Conservation (phyloP, 2,888 invertebrate species). For the Pyrochroa serraticornis region DNA sequence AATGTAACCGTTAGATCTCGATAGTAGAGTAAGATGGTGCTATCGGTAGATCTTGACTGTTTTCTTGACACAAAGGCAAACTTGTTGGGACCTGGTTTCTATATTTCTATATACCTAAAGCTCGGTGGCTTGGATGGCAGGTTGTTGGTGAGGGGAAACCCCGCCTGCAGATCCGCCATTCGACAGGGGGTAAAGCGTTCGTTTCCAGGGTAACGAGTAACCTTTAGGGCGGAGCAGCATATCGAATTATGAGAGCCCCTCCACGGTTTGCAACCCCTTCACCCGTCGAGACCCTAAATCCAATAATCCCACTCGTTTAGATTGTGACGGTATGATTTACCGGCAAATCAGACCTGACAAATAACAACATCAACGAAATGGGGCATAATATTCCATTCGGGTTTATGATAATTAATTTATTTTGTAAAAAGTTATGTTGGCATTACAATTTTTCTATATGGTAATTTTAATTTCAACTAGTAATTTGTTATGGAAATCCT, state of each 20-base stretch:
- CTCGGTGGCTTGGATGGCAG: conserved; percentile 24
- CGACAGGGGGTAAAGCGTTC: conserved; percentile 36
- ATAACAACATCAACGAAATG: conserved; percentile 47
- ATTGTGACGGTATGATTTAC: conserved; percentile 55
- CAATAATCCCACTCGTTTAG: conserved; percentile 55
- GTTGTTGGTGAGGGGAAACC: conserved; percentile 33
- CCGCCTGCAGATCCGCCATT: conserved; percentile 50
- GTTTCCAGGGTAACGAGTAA: conserved; percentile 51
- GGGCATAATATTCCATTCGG: no score
- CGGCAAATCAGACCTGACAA: conserved; percentile 52
- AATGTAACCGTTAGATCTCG: no score
- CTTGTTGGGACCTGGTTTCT: conserved; percentile 21
- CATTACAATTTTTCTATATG: no score
- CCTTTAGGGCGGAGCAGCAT: conserved; percentile 50
- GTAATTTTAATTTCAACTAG: no score
- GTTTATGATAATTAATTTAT: no score
- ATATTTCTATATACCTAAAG: conserved; percentile 27
- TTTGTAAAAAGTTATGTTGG: no score
- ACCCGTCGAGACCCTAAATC: conserved; percentile 48
- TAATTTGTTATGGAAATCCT: no score
- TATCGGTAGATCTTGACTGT: no score
- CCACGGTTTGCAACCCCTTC: conserved; percentile 24
- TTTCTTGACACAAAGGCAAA: conserved; percentile 23
- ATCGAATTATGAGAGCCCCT: conserved; percentile 43
- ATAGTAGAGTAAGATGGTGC: no score